phyloP scores from a whole-genome alignment of 1,140 invertebrate species.

The Aradophagus sp. region DNA sequence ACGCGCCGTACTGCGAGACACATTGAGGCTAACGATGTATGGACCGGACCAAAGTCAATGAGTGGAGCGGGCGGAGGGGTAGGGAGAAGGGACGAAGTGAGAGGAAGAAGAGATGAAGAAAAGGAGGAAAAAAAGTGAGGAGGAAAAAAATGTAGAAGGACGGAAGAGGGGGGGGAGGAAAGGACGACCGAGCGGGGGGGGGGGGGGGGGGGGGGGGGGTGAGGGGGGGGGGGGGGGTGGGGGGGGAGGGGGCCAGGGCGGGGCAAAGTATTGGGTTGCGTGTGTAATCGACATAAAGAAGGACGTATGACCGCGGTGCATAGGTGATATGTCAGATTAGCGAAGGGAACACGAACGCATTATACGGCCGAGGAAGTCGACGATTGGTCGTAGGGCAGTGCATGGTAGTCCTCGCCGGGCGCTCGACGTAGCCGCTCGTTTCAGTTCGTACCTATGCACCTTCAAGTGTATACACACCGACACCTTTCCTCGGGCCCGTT shows the following conservation, averaged over 20 bases:
- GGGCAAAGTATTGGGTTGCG: too few species aligned
- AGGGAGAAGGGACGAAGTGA: not conserved
- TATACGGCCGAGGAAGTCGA: constrained; percentile 51
- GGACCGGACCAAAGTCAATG: too few species aligned
- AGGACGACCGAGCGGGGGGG: too few species aligned
- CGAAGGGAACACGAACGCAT: constrained; percentile 56
- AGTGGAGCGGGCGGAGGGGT: too few species aligned
- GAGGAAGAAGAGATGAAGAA: not conserved
- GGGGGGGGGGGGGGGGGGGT: too few species aligned
- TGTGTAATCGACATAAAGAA: constrained; percentile 40
- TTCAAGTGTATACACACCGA: too few species aligned
- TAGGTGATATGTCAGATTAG: constrained; percentile 56
- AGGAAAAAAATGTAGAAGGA: too few species aligned
- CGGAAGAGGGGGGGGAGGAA: too few species aligned
- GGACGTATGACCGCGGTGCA: constrained; percentile 49
- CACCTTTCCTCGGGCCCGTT: constrained; percentile 8
- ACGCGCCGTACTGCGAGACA: too few species aligned
- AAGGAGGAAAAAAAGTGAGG: not conserved
- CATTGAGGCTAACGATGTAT: too few species aligned
- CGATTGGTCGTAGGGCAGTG: constrained; percentile 48
- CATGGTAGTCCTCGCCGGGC: constrained; percentile 45
- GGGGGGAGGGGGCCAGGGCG: too few species aligned
- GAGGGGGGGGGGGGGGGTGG: too few species aligned
- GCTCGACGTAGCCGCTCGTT: constrained; percentile 43
- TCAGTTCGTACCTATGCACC: constrained; percentile 37